Evolutionary conservation across 2,113 vertebrate species (phyloP).

Genomic region (Leucopsar rothschildi): DNA sequence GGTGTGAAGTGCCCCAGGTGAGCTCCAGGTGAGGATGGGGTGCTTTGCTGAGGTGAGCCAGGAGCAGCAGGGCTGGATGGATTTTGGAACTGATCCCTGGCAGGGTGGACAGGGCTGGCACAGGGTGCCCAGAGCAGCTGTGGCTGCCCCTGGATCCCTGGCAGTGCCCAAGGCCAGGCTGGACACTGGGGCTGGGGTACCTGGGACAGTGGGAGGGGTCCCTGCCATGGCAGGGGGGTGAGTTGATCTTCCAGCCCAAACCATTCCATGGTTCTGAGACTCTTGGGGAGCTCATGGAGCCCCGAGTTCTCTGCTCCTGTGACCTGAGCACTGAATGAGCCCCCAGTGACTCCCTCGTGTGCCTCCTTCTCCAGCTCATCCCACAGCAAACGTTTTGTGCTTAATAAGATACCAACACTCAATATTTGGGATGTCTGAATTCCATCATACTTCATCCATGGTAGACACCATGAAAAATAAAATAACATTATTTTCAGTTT

Average conservation of each 20-base stretch:
- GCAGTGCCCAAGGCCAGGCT: not conserved
- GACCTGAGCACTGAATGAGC: not conserved
- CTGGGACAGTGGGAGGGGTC: not conserved
- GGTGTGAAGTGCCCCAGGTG: rapidly evolving
- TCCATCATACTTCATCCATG: not conserved
- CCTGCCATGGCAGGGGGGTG: not conserved
- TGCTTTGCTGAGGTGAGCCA: not conserved
- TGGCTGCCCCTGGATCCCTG: not conserved
- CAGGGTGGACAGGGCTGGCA: not conserved
- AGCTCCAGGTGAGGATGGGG: not conserved
- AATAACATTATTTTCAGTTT: not conserved
- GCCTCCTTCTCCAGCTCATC: not conserved
- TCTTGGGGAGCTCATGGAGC: rapidly evolving
- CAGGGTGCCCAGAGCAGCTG: not conserved
- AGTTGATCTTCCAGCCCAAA: not conserved
- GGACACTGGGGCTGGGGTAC: not conserved
- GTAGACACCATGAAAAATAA: not conserved
- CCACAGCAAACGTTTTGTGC: not conserved
- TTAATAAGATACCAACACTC: rapidly evolving
- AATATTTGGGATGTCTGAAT: not conserved
- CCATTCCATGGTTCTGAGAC: not conserved
- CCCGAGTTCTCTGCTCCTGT: rapidly evolving
- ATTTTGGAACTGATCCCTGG: not conserved
- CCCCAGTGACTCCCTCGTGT: rapidly evolving
- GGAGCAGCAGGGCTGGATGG: rapidly evolving